Percentiles rank a stretch among this genome's conserved stretches.
These are phyloP conservation scores for Malacoraja senta DNA, from an alignment of 2,797 vertebrate species.

Conservation along the genomic window DNA sequence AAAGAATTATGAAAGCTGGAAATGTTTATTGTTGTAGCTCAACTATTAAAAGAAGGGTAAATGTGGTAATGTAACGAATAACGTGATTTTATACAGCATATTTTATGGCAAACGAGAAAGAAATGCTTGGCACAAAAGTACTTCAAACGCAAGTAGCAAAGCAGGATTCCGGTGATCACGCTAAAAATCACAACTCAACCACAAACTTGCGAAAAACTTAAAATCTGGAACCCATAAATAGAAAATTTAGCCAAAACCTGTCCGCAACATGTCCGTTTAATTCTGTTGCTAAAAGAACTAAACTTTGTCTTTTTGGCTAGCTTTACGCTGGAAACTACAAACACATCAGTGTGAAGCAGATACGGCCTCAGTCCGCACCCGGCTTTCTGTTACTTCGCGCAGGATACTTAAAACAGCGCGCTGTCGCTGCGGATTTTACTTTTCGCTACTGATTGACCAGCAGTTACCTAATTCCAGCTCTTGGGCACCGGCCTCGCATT, in stretches of 20 bases:
- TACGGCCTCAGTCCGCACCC: not conserved
- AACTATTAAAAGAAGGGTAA: not conserved
- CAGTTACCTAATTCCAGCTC: constrained; percentile 28
- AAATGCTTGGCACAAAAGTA: not conserved
- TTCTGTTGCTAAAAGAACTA: not conserved
- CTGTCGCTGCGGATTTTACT: not conserved
- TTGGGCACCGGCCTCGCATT: constrained; percentile 2
- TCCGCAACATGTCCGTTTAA: not conserved
- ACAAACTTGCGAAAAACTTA: not conserved
- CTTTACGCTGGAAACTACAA: not conserved
- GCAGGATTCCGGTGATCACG: not conserved
- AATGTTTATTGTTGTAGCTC: not conserved
- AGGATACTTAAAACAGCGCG: not conserved
- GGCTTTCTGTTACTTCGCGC: not conserved
- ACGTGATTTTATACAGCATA: not conserved
- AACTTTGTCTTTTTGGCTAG: not conserved
- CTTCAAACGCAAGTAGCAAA: not conserved
- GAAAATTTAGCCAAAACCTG: not conserved
- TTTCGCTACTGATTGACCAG: not conserved
- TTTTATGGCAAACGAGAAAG: not conserved
- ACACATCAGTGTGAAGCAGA: not conserved
- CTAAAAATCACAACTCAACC: not conserved
- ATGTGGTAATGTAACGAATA: not conserved
- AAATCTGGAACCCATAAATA: not conserved
- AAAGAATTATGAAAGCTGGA: not conserved